phyloP scores from a whole-genome alignment of 37 sponge, comb jelly and placozoan species.

The Haliclona indistincta region DNA sequence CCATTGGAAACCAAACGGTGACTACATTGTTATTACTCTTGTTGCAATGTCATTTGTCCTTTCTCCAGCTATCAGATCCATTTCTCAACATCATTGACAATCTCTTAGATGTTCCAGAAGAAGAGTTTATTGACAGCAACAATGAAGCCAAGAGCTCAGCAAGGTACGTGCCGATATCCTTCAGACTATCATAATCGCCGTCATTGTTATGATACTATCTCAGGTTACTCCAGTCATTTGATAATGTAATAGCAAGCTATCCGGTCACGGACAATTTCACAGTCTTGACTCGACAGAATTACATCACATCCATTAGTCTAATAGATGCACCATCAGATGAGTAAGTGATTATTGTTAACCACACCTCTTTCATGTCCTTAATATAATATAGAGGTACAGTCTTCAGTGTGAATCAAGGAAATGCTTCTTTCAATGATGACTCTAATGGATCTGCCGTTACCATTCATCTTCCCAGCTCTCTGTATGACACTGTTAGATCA shows the following conservation, averaged over 20 bases:
- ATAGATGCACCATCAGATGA: too few species aligned
- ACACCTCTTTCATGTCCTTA: too few species aligned
- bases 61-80: constrained; percentile 2
- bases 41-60: background rate
- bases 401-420: too few species aligned
- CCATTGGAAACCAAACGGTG: background rate
- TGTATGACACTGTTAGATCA: background rate
- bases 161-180: constrained; percentile 1
- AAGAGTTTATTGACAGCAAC: background rate
- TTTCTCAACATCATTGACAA: background rate
- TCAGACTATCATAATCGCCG: too few species aligned
- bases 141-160: background rate
- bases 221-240: too few species aligned
- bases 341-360: too few species aligned
- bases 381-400: too few species aligned
- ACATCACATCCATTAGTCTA: too few species aligned
- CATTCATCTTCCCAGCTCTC: background rate
- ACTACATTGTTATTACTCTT: background rate
- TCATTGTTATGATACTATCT: too few species aligned
- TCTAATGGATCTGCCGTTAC: background rate
- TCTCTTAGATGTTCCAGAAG: background rate
- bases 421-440: background rate
- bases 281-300: too few species aligned
- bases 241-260: too few species aligned
- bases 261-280: too few species aligned